Percentiles rank a stretch among this genome's conserved stretches.
Evolutionary conservation across 2,888 invertebrate genomes (phyloP).

Genomic region (Cybosia mesomella): DNA sequence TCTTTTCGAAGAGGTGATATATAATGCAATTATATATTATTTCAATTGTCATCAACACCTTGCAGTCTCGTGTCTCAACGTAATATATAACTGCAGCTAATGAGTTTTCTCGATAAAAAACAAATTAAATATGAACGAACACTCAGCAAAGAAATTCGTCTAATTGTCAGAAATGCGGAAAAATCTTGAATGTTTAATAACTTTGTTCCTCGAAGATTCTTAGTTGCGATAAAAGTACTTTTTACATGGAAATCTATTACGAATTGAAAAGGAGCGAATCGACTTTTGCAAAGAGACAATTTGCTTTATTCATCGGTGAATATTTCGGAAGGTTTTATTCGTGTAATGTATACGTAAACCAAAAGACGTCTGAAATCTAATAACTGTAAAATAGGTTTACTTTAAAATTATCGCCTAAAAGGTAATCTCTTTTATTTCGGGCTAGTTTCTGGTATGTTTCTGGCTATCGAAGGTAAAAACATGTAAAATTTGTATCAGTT

Average conservation of each 20-base stretch:
- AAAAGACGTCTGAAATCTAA: constrained; percentile 42
- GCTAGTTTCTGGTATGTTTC: constrained; percentile 22
- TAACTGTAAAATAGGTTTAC: constrained; percentile 52
- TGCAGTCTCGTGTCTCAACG: neutral
- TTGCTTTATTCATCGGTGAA: constrained; percentile 49
- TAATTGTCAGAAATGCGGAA: constrained; percentile 39
- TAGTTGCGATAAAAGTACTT: constrained; percentile 42
- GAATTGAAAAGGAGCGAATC: constrained; percentile 53
- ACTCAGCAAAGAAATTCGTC: constrained; percentile 26
- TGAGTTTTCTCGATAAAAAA: constrained; percentile 35
- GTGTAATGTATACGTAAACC: constrained; percentile 59
- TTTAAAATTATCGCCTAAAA: constrained; percentile 51
- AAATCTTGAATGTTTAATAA: constrained; percentile 32
- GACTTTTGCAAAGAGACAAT: constrained; percentile 58
- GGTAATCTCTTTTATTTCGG: constrained; percentile 44
- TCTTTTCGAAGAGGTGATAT: no score
- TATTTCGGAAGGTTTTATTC: constrained; percentile 50
- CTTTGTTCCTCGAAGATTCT: constrained; percentile 37
- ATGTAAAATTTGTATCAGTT: no score
- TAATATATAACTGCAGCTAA: constrained; percentile 28
- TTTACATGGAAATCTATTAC: constrained; percentile 50
- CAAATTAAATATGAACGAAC: constrained; percentile 34
- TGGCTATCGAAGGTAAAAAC: neutral
- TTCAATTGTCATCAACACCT: constrained; percentile 35
- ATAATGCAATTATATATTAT: constrained; percentile 36